Conservation (phyloP, 2,113 vertebrate genomes). For the Microtus montanus region DNA sequence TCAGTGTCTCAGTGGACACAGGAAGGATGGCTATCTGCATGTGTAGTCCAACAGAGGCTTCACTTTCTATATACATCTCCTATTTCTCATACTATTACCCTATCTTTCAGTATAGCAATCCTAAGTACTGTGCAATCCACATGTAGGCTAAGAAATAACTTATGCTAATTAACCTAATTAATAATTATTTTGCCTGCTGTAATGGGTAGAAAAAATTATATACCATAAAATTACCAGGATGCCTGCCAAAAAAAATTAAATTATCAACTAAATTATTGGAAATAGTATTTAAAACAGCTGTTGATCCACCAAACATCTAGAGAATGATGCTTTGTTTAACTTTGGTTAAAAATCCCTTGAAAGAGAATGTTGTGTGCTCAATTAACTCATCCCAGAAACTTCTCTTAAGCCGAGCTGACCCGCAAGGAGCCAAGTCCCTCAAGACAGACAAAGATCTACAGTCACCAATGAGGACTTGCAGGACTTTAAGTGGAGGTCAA, state of each 20-base stretch:
- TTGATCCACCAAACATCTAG: conserved; percentile 35
- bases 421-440: background rate
- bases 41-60: background rate
- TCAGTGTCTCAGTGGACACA: background rate
- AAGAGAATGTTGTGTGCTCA: background rate
- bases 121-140: conserved; percentile 11
- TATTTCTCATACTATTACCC: background rate
- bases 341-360: conserved; percentile 7
- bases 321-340: conserved; percentile 33
- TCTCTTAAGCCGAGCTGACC: background rate
- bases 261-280: conserved; percentile 5
- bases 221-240: background rate
- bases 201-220: conserved; percentile 44
- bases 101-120: conserved; percentile 11
- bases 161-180: conserved; percentile 36
- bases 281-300: background rate
- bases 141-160: conserved; percentile 23
- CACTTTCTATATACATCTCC: background rate
- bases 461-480: background rate
- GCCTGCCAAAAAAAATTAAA: conserved; percentile 32
- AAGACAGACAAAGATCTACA: background rate
- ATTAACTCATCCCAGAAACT: conserved; percentile 4
- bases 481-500: background rate
- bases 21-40: background rate
- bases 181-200: conserved; percentile 17